Percentiles rank a stretch among this genome's conserved stretches.
Conservation (phyloP, 2,888 invertebrate genomes). For the Coleophora deauratella region DNA sequence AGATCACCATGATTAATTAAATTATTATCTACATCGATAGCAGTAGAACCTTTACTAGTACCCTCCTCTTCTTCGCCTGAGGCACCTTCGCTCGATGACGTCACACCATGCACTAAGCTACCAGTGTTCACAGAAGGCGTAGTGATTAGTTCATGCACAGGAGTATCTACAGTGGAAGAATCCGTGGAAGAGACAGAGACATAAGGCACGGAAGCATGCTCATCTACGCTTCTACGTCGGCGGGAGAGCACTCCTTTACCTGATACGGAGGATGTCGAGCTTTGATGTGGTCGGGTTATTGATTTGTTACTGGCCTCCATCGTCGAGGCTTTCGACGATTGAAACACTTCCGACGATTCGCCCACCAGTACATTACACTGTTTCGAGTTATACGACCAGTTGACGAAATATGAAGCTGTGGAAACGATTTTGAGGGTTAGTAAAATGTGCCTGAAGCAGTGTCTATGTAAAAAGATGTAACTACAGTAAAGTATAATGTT, state of each 20-base stretch:
- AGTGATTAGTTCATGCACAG: conserved; percentile 63
- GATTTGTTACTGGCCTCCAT: conserved; percentile 81
- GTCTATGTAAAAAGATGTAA: not conserved
- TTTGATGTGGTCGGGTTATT: conserved; percentile 78
- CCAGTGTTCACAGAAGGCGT: conserved; percentile 52
- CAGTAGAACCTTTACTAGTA: conserved; percentile 43
- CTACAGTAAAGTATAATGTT: conserved; percentile 1
- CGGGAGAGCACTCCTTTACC: conserved; percentile 73
- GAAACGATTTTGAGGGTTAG: conserved; percentile 17
- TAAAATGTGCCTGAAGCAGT: not conserved
- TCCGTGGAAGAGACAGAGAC: conserved; percentile 52
- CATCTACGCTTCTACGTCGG: conserved; percentile 82
- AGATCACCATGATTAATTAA: conserved; percentile 42
- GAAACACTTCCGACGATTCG: conserved; percentile 80
- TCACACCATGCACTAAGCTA: conserved; percentile 69
- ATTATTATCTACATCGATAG: conserved; percentile 33
- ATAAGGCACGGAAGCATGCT: conserved; percentile 66
- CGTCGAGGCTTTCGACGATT: conserved; percentile 81
- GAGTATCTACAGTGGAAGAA: conserved; percentile 55
- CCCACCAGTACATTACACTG: conserved; percentile 89
- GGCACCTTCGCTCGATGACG: conserved; percentile 26
- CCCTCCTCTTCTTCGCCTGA: conserved; percentile 28
- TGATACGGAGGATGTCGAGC: conserved; percentile 68
- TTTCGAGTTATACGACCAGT: conserved; percentile 89
- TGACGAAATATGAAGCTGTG: conserved; percentile 86